A percentile compares a stretch with the other conserved stretches of the same genome.
Evolutionary conservation across 2,888 invertebrate species (phyloP).

Genomic region (Metacarcinus magister): DNA sequence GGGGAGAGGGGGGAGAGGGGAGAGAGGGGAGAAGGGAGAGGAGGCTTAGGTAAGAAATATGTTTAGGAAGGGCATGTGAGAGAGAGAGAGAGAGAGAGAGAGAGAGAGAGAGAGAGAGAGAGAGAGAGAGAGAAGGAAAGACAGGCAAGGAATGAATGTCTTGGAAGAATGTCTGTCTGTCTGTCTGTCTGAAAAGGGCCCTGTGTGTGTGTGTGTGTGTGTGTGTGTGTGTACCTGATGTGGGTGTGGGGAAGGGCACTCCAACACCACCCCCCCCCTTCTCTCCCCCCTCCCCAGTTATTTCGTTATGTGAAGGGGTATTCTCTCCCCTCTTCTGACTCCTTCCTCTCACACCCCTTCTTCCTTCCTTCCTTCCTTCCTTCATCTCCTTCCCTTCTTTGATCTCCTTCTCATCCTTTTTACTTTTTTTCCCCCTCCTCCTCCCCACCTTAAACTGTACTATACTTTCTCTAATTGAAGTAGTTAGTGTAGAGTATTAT

Average conservation of each 20-base stretch:
- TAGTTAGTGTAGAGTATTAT: no score
- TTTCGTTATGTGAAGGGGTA: background rate
- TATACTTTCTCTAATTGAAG: no score
- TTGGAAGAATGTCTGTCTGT: background rate
- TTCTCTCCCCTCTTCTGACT: background rate
- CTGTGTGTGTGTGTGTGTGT: conserved; percentile 15
- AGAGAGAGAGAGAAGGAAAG: background rate
- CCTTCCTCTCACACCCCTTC: background rate
- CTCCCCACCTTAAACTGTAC: background rate
- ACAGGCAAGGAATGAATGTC: background rate
- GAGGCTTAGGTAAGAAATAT: background rate
- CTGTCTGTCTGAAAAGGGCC: no score
- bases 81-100: background rate
- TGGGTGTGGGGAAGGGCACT: background rate
- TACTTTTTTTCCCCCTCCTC: background rate
- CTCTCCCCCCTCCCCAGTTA: background rate
- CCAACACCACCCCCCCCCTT: background rate
- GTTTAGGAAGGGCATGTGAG: background rate
- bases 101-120: background rate
- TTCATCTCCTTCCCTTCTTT: background rate
- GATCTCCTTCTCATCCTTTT: no score
- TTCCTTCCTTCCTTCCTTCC: background rate
- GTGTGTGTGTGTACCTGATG: conserved; percentile 6
- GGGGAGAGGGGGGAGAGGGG: background rate
- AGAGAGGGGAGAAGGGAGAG: background rate